Percentiles rank a stretch among this genome's conserved stretches.
These are phyloP conservation scores for Pristionchus fissidentatus DNA, from an alignment of 2,888 invertebrate species.

Conservation along the genomic window DNA sequence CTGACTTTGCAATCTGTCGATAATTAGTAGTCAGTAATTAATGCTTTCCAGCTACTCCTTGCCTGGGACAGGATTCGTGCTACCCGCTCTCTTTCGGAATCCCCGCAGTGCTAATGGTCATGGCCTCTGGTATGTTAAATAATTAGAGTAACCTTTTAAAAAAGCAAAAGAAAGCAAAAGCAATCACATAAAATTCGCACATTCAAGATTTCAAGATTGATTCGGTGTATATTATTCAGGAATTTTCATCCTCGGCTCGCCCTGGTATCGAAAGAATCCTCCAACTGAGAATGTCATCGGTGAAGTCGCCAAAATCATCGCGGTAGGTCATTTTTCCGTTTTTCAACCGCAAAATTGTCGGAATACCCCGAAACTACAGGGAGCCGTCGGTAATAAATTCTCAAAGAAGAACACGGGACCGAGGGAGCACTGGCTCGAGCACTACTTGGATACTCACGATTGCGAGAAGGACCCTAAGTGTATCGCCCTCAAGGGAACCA, in stretches of 20 bases:
- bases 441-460: constrained; percentile 66
- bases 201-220: not conserved
- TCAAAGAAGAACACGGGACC: constrained; percentile 50
- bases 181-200: not conserved
- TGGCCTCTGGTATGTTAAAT: constrained; percentile 80
- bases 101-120: constrained; percentile 88
- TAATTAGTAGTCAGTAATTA: not conserved
- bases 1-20: not conserved
- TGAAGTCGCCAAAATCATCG: constrained; percentile 85
- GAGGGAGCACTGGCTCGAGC: constrained; percentile 70
- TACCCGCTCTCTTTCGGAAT: constrained; percentile 91
- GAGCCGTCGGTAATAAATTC: constrained; percentile 64
- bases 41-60: constrained; percentile 62
- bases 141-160: not conserved
- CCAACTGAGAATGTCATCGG: constrained; percentile 89
- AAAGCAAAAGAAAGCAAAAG: too few species aligned
- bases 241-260: constrained; percentile 87
- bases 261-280: constrained; percentile 84
- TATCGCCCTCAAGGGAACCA: constrained; percentile 50
- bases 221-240: constrained; percentile 73
- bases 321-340: constrained; percentile 81
- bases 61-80: constrained; percentile 81
- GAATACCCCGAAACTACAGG: constrained; percentile 57
- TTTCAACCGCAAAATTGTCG: not conserved
- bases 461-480: constrained; percentile 66